Conservation (phyloP, 2,888 invertebrate genomes). For the Coleophora flavipennella region DNA sequence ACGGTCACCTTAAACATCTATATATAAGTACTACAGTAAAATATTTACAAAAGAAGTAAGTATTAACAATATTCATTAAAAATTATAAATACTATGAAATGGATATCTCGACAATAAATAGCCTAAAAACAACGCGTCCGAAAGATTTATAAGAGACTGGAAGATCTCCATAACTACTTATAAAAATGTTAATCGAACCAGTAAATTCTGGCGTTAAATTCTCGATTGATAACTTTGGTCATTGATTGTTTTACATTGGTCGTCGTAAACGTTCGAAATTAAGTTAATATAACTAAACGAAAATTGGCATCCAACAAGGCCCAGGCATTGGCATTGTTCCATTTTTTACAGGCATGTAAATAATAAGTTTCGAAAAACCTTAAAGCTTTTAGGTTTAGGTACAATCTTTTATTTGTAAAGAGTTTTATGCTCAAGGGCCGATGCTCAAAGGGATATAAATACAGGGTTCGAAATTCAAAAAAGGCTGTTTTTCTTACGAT, state of each 20-base stretch:
- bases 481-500: too few relatives aligned
- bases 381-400: too few relatives aligned
- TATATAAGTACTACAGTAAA: constrained; percentile 29
- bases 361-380: too few relatives aligned
- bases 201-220: constrained; percentile 41
- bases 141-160: constrained; percentile 40
- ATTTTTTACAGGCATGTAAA: too few relatives aligned
- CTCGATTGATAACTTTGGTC: constrained; percentile 61
- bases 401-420: too few relatives aligned
- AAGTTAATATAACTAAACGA: too few relatives aligned
- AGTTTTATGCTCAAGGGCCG: too few relatives aligned
- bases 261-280: constrained; percentile 12
- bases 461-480: too few relatives aligned
- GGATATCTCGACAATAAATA: constrained; percentile 61
- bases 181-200: constrained; percentile 16
- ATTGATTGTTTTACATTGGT: constrained; percentile 48
- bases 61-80: constrained; percentile 51
- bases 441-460: too few relatives aligned
- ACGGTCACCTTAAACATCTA: constrained; percentile 35
- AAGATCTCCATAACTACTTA: constrained; percentile 25
- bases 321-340: too few relatives aligned
- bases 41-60: constrained; percentile 61
- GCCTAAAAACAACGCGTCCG: constrained; percentile 57
- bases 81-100: constrained; percentile 62
- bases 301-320: too few relatives aligned